phyloP scores from a whole-genome alignment of 2,797 vertebrate genomes.

The Naso thynnoides region DNA sequence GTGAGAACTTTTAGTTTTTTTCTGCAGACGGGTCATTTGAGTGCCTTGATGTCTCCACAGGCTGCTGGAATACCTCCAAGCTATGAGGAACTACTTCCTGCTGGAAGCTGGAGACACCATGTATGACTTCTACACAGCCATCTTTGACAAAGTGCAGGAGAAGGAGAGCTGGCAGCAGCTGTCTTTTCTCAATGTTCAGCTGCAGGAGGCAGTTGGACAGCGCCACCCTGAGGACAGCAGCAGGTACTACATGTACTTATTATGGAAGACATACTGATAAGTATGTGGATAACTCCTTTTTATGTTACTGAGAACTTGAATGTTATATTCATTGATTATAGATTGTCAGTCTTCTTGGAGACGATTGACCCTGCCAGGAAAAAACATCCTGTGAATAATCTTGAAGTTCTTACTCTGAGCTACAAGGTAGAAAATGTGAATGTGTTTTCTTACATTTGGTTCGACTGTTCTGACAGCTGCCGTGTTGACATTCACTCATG shows the following conservation, averaged over 20 bases:
- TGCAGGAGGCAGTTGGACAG: slow-evolving; percentile 97
- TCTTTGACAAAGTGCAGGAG: slow-evolving; percentile 98
- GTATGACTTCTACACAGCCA: slow-evolving; percentile 98
- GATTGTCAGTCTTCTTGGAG: slow-evolving; percentile 94
- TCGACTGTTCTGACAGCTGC: not conserved
- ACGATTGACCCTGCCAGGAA: slow-evolving; percentile 91
- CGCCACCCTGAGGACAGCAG: slow-evolving; percentile 93
- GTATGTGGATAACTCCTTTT: fast-evolving
- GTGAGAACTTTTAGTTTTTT: not conserved
- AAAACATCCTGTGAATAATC: slow-evolving; percentile 95
- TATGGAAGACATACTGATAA: not conserved
- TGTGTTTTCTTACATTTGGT: not conserved
- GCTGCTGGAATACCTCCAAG: slow-evolving; percentile 94
- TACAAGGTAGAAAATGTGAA: slow-evolving; percentile 88
- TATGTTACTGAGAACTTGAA: not conserved
- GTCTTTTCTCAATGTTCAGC: slow-evolving; percentile 93
- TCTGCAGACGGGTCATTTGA: not conserved
- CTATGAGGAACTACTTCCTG: slow-evolving; percentile 98
- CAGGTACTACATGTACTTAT: slow-evolving; percentile 82
- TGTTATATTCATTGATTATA: slow-evolving; percentile 53
- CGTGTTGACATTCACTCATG: slow-evolving; percentile 1
- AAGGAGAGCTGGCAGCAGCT: slow-evolving; percentile 97
- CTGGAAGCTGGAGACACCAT: slow-evolving; percentile 98
- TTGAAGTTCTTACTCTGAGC: slow-evolving; percentile 94
- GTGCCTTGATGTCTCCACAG: slow-evolving; percentile 69